Conservation (phyloP, 2,113 vertebrate genomes). For the Propithecus coquereli region DNA sequence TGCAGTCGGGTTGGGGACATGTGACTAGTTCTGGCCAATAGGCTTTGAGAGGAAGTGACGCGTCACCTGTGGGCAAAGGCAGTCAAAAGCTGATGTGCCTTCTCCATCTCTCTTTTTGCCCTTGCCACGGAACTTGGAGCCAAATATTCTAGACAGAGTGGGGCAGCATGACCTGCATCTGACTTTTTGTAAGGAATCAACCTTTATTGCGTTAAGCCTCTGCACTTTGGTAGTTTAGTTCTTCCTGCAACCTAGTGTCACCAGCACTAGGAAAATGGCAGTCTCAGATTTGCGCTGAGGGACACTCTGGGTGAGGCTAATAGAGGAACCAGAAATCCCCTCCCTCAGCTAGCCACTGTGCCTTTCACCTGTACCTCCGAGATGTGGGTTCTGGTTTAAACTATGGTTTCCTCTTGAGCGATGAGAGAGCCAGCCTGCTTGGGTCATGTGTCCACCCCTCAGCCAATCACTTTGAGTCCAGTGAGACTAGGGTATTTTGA, state of each 20-base stretch:
- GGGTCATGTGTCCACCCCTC: not conserved
- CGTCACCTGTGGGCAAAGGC: not conserved
- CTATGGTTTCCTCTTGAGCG: not conserved
- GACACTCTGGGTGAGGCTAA: not conserved
- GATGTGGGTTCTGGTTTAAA: not conserved
- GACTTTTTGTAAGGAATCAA: not conserved
- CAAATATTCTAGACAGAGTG: not conserved
- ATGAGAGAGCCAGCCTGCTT: not conserved
- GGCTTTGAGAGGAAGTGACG: not conserved
- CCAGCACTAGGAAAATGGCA: not conserved
- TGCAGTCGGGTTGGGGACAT: not conserved
- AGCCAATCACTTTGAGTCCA: not conserved
- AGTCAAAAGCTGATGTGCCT: not conserved
- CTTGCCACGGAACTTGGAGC: not conserved
- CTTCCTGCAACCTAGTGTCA: not conserved
- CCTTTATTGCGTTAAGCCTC: not conserved
- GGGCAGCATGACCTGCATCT: not conserved
- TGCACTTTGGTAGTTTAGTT: not conserved
- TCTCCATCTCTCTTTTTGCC: not conserved
- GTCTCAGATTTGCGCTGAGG: not conserved
- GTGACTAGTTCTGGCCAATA: not conserved
- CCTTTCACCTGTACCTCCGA: not conserved
- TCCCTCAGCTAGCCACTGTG: not conserved
- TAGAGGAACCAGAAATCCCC: not conserved
- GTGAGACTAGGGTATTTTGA: not conserved